These are phyloP conservation scores for Tetragnatha montana DNA, from an alignment of 2,888 invertebrate genomes.

Conservation along the genomic window DNA sequence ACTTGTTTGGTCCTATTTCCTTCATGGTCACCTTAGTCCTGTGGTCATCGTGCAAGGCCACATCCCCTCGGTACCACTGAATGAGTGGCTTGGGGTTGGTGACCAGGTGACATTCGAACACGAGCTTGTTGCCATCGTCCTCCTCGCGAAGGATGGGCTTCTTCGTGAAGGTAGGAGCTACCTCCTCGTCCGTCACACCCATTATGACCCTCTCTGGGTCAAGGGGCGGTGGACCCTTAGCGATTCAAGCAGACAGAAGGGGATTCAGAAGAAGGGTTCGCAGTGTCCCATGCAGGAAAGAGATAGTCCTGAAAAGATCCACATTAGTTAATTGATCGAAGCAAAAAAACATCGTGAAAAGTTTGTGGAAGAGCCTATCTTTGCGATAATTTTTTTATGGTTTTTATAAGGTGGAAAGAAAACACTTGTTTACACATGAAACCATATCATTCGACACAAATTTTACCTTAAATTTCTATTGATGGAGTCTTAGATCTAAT, in stretches of 20 bases:
- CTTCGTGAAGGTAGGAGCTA: slow-evolving; percentile 98
- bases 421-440: no score
- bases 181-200: slow-evolving; percentile 90
- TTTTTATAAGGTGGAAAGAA: no score
- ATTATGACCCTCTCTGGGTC: slow-evolving; percentile 24
- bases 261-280: slow-evolving; percentile 8
- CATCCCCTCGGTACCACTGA: slow-evolving; percentile 92
- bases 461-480: no score
- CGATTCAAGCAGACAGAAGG: neutral
- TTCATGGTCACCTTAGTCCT: slow-evolving; percentile 92
- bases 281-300: slow-evolving; percentile 3
- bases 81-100: slow-evolving; percentile 86
- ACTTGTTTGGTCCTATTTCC: slow-evolving; percentile 89
- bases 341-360: no score
- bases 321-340: no score
- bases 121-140: slow-evolving; percentile 94
- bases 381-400: no score
- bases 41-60: slow-evolving; percentile 87
- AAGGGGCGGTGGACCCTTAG: slow-evolving; percentile 32
- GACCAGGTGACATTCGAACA: slow-evolving; percentile 94
- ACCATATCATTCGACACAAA: no score
- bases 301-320: slow-evolving; percentile 2
- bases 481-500: no score
- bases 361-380: no score
- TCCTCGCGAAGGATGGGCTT: slow-evolving; percentile 97